Evolutionary conservation across 2,888 invertebrate species (phyloP).

Genomic region (Phymatocera aterrima): DNA sequence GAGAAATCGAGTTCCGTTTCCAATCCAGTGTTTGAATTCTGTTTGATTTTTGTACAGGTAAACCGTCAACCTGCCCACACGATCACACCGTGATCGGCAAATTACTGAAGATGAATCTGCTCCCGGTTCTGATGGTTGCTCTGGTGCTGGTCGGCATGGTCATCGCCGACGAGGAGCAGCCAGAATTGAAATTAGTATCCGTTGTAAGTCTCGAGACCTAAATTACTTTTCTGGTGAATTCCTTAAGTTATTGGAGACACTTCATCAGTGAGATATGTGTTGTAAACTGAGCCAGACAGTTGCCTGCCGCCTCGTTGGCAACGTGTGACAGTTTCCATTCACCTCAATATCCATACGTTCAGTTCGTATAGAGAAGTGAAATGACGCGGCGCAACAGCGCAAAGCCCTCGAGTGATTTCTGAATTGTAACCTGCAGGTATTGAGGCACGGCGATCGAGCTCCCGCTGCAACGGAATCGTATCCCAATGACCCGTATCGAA

Average conservation of each 20-base stretch:
- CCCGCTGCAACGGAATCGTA: constrained; percentile 78
- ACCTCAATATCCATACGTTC: too few species aligned
- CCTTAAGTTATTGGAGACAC: background rate
- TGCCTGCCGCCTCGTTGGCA: background rate
- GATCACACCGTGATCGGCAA: constrained; percentile 6
- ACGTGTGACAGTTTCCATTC: too few species aligned
- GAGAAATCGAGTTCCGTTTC: background rate
- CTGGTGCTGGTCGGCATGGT: background rate
- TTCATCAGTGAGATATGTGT: background rate
- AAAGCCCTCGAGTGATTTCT: background rate
- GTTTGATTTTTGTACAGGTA: background rate
- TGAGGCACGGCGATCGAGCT: constrained; percentile 84
- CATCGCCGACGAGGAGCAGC: background rate
- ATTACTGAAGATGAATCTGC: background rate
- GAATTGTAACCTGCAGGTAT: constrained; percentile 75
- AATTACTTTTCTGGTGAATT: background rate
- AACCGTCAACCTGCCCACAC: too few species aligned
- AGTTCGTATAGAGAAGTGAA: background rate
- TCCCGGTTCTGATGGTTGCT: constrained; percentile 3
- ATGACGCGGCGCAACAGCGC: background rate
- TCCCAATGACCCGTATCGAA: constrained; percentile 77
- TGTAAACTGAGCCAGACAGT: background rate
- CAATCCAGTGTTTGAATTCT: background rate
- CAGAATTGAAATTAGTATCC: constrained; percentile 55
- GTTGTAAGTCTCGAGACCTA: constrained; percentile 56